Conservation (phyloP, 1,140 invertebrate genomes). For the Spodoptera frugiperda region DNA sequence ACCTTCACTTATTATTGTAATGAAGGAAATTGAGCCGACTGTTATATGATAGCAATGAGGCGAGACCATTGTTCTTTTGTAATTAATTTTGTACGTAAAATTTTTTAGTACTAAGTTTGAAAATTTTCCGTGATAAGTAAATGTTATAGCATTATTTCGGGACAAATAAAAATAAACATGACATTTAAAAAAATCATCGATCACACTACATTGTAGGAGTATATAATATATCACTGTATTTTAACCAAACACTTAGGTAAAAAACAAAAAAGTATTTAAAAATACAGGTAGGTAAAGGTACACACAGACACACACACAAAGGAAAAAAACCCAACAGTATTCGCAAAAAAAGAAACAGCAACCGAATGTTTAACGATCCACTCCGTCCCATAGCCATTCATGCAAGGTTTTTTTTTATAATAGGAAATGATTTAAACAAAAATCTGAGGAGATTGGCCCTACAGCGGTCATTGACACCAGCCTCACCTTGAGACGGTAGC, state of each 20-base stretch:
- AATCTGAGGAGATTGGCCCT: constrained; percentile 61
- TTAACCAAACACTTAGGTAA: neutral
- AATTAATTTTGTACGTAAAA: neutral
- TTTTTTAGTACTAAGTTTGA: too few species aligned
- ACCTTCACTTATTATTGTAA: constrained; percentile 53
- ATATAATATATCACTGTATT: neutral
- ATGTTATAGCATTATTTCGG: too few species aligned
- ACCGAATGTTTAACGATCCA: constrained; percentile 25
- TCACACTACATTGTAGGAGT: too few species aligned
- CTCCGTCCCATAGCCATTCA: constrained; percentile 40
- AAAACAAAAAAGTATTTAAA: too few species aligned
- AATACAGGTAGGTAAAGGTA: neutral
- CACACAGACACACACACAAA: too few species aligned
- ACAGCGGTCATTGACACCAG: constrained; percentile 60
- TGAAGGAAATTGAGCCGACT: constrained; percentile 46
- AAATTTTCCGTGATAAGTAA: too few species aligned
- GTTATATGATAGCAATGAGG: constrained; percentile 17
- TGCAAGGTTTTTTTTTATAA: constrained; percentile 46
- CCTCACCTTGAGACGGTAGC: constrained; percentile 61
- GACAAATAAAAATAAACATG: too few species aligned
- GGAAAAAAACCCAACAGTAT: neutral
- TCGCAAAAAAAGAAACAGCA: neutral
- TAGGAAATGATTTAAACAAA: constrained; percentile 18
- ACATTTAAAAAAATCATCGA: too few species aligned
- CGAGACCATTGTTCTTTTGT: neutral